A percentile compares a stretch with the other conserved stretches of the same genome.
These are phyloP conservation scores for Lysandra coridon DNA, from an alignment of 2,888 invertebrate species.

Conservation along the genomic window DNA sequence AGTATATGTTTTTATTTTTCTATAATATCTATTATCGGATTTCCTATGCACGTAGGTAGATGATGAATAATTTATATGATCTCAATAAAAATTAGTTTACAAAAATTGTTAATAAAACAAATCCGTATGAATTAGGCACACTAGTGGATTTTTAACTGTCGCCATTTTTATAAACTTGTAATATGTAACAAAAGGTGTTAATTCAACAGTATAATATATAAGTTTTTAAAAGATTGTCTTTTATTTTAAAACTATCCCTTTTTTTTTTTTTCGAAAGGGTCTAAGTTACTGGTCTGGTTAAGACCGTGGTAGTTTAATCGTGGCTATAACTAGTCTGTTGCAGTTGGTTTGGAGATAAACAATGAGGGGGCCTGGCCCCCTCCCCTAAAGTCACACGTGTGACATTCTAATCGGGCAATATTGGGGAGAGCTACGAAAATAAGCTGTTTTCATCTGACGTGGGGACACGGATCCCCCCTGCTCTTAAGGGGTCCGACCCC, in stretches of 20 bases:
- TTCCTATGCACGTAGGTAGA: slow-evolving; percentile 41
- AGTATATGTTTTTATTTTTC: slow-evolving; percentile 35
- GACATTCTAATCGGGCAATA: no score
- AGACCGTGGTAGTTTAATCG: no score
- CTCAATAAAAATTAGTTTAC: slow-evolving; percentile 46
- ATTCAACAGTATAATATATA: slow-evolving; percentile 57
- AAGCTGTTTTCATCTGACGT: no score
- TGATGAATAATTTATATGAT: slow-evolving; percentile 45
- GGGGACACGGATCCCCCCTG: no score
- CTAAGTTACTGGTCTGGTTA: no score
- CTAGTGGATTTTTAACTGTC: slow-evolving; percentile 49
- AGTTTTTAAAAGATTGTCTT: slow-evolving; percentile 31
- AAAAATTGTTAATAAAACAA: slow-evolving; percentile 45
- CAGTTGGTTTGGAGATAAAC: no score
- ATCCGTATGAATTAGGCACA: slow-evolving; percentile 44
- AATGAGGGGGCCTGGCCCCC: no score
- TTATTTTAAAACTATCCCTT: neutral
- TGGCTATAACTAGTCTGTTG: no score
- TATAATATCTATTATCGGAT: slow-evolving; percentile 39
- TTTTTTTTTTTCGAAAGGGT: no score
- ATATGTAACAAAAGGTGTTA: slow-evolving; percentile 64
- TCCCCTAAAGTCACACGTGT: no score
- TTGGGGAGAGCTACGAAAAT: no score
- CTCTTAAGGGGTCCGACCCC: no score
- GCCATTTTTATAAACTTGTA: slow-evolving; percentile 71